Evolutionary conservation across 2,888 invertebrate genomes (phyloP), one percentile per base, ranked within the genome.

Genomic region (Malachius bipustulatus): DNA sequence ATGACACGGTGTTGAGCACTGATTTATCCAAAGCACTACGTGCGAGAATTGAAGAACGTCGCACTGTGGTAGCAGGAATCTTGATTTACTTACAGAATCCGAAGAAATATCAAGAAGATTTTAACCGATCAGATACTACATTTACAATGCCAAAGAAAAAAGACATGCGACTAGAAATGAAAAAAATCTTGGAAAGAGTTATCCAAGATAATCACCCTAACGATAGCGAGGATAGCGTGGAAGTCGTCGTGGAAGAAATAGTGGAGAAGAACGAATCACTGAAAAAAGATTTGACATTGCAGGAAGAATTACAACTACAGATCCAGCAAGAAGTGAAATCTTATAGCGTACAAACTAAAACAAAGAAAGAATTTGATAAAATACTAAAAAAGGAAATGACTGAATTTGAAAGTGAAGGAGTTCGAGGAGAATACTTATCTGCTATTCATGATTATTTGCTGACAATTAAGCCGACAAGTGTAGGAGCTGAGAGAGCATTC

Each of bases 21-120:
- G 24, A 19, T 19, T 19, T 19, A 19, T 19, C 24, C 24, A n/a
- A 19, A 19, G 24, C 24, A 19, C 24, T 8, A 19, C 24, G 24
- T 19, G 29, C 30, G 26, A 37, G 40, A 8, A 42, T 42, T 24
- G 13, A 12, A 31, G 32, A 41, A 41, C 40, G 40, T 15, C 26
- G 35, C 34, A 35, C 14, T 19, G 40, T 38, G 14, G 16, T 34
- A 41, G 40, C 16, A 40, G 16, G 32, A 32, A 32, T 32, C 14
- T 36, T 40, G 12, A 11, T 41, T 12, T 41, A 41, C 35, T 41
- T 41, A 33, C 39, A 40, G 28, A 41, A 41, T 40, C 31, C 39
- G 11, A 36, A 31, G 13, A 41, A 41, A 41, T 40, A 35, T 39
- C 40, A 32, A 28, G 26, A 36, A 28, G 24, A 41, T 27, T 27